Conservation (phyloP, 2,888 invertebrate genomes). For the Anthoptus insignis region DNA sequence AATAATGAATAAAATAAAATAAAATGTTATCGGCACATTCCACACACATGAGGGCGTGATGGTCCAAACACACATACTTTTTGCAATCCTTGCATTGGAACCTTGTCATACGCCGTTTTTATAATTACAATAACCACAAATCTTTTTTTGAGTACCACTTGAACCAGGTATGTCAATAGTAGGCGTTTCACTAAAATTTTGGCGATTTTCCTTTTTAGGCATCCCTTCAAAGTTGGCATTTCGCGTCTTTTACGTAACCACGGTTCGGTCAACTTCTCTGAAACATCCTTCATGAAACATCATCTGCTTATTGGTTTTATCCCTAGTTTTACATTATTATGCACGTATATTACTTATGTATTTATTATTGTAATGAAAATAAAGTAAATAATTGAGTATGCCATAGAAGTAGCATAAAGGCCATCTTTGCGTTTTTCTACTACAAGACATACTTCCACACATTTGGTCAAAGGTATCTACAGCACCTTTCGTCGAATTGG, state of each 20-base stretch:
- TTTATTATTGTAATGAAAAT: too few relatives aligned
- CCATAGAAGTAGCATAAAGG: conserved; percentile 45
- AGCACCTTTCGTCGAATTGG: conserved; percentile 27
- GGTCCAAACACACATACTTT: neutral
- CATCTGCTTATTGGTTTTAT: conserved; percentile 6
- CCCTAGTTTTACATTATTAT: conserved; percentile 17
- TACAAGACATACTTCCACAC: conserved; percentile 44
- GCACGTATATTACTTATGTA: conserved; percentile 41
- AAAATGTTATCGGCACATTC: neutral
- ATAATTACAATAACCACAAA: neutral
- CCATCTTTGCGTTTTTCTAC: conserved; percentile 45
- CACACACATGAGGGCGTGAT: neutral
- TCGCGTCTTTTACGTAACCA: conserved; percentile 17
- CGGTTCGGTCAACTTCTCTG: conserved; percentile 32
- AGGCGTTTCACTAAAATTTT: neutral
- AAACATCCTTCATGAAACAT: conserved; percentile 30
- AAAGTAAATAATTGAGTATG: conserved; percentile 45
- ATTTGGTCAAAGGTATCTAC: conserved; percentile 47
- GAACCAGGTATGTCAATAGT: neutral
- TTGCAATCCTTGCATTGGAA: neutral
- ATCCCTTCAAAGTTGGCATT: neutral
- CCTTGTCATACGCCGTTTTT: neutral
- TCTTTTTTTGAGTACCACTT: neutral
- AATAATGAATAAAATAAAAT: neutral
- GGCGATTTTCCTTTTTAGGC: neutral